phyloP scores from a whole-genome alignment of 1,140 invertebrate species.

The Ladona fulva region DNA sequence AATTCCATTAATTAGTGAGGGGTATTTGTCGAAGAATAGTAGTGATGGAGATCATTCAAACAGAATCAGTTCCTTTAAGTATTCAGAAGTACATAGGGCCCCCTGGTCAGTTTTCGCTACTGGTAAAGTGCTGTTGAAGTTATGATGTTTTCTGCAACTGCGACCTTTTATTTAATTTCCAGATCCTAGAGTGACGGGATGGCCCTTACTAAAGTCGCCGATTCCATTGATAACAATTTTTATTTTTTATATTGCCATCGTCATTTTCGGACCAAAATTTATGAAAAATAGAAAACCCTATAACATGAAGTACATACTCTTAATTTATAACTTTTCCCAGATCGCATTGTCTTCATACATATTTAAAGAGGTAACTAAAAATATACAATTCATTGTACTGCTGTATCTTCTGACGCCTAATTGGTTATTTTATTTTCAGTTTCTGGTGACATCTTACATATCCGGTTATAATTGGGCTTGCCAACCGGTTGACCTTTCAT shows the following conservation, averaged over 20 bases:
- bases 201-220: neutral
- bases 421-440: neutral
- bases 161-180: neutral
- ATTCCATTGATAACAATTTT: neutral
- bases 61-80: neutral
- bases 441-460: neutral
- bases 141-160: neutral
- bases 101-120: neutral
- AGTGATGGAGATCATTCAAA: neutral
- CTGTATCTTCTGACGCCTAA: no score
- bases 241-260: neutral
- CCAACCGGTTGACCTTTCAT: neutral
- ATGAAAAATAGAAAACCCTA: conserved; percentile 41
- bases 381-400: no score
- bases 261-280: conserved; percentile 33
- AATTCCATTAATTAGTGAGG: no score
- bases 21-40: no score
- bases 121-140: neutral
- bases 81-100: neutral
- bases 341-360: conserved; percentile 37
- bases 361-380: conserved; percentile 31
- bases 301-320: conserved; percentile 37
- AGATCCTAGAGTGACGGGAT: neutral
- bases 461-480: neutral
- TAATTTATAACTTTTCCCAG: conserved; percentile 41